A percentile compares a stretch with the other conserved stretches of the same genome.
phyloP scores from a whole-genome alignment of 2,797 vertebrate genomes.

The Bufotes viridis region DNA sequence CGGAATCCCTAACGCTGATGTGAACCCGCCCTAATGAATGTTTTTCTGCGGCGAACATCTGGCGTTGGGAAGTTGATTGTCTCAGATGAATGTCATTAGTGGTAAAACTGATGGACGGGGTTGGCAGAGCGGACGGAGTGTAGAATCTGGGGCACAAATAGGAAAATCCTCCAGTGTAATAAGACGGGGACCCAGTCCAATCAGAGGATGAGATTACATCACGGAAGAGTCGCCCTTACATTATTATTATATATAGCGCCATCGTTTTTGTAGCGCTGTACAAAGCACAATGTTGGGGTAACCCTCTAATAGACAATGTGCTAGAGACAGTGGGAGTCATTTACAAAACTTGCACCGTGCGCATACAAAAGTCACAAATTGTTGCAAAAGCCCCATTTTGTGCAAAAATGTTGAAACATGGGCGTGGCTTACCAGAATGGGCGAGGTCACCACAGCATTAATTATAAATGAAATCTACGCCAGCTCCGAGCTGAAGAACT shows the following conservation, averaged over 20 bases:
- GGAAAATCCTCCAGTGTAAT: constrained; percentile 24
- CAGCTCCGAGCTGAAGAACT: too few relatives aligned
- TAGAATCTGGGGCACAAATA: constrained; percentile 10
- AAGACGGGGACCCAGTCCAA: not conserved
- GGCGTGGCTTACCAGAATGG: too few relatives aligned
- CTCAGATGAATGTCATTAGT: constrained; percentile 35
- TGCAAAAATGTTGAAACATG: too few relatives aligned
- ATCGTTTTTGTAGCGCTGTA: not conserved
- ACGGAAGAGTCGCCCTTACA: not conserved
- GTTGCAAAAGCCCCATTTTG: too few relatives aligned
- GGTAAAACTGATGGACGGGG: constrained; percentile 5
- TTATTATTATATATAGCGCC: not conserved
- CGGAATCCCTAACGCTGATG: too few relatives aligned
- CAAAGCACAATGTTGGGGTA: not conserved
- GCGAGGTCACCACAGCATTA: too few relatives aligned
- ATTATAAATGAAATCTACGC: too few relatives aligned
- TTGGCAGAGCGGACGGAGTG: not conserved
- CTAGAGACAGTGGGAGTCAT: too few relatives aligned
- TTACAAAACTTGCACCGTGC: too few relatives aligned
- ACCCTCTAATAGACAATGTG: too few relatives aligned
- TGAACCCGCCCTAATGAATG: too few relatives aligned
- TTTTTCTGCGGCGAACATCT: constrained; percentile 22
- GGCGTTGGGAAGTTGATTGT: constrained; percentile 28
- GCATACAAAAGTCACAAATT: too few relatives aligned
- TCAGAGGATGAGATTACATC: not conserved